Base-by-base conservation (phyloP, 2,888 invertebrate genomes). In the Dryobota labecula region DNA sequence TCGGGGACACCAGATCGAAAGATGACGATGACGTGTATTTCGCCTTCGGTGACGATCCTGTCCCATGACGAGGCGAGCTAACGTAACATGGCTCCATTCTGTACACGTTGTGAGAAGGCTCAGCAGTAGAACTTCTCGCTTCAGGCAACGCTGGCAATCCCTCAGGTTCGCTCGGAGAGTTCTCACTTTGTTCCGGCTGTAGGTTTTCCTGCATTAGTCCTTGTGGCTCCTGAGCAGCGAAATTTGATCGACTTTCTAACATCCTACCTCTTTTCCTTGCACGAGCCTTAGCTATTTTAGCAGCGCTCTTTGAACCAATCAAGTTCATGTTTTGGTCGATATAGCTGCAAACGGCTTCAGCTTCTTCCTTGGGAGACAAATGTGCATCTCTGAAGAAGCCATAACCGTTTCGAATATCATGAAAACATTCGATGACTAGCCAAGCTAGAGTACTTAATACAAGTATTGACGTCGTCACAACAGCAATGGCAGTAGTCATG, bases 311-410 rank as follows among this genome's bases (percentile, higher is more conserved):
- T 8, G 91, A 92, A 30, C 89, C 90, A 56, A 92, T 85, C 15
- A 92, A 83, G 62, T 92, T 84, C 13, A 88, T 86, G 80, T 95
- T 93, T 67, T 91, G 88, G 64, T 95, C 94, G 33, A 95, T 94
- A 73, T 92, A 94, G 24, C 86, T 87, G 77, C 94, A 95, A 24
- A 95, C 92, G 1, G 92, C 92, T 69, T 94, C 94, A 1, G 93
- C 93, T 84, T 94, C 94, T 71, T 94, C 92, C 75, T 93, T 90
- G 0, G 94, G 93, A 13, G 92, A 86, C 33, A 94, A 83, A 78
- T 94, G 92, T 43, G 91, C 90, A 76, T 96, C 95, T 68, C 95
- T 89, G 77, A 92, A 96, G 78, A 95, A 96, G 0, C 95, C 95
- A 66, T 92, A 94, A 5, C 95, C 95, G 56, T 90, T 89, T 2